Evolutionary conservation across 2,113 vertebrate species (phyloP).

Genomic region (Vimba vimba): DNA sequence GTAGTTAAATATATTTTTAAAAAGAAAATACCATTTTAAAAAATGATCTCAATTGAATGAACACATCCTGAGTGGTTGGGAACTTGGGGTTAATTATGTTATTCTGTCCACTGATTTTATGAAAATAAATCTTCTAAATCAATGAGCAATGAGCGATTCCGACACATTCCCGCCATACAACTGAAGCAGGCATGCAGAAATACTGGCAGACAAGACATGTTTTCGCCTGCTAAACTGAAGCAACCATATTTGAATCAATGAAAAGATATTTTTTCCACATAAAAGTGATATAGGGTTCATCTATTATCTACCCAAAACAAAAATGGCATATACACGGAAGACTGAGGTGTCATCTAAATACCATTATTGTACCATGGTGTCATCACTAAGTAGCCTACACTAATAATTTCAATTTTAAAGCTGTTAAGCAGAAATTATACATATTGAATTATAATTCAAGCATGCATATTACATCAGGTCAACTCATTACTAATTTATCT

Average conservation of each 20-base stretch:
- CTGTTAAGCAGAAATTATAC: background rate
- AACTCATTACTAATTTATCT: background rate
- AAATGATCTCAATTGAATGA: background rate
- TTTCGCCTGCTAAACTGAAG: background rate
- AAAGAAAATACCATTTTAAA: background rate
- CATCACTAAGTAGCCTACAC: background rate
- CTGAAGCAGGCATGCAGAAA: conserved; percentile 30
- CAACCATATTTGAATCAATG: background rate
- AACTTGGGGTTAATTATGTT: background rate
- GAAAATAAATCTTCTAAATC: conserved; percentile 4
- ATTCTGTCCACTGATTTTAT: background rate
- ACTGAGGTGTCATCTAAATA: background rate
- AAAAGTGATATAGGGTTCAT: background rate
- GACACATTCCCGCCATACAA: background rate
- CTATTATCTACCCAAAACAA: background rate
- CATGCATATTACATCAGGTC: background rate
- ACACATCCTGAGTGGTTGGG: background rate
- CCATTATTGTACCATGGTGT: too few species aligned
- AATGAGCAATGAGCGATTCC: background rate
- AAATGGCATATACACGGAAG: background rate
- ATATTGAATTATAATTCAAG: background rate
- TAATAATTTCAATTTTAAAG: background rate
- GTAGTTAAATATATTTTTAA: too few species aligned
- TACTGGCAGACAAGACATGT: background rate
- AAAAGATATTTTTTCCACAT: background rate